Evolutionary conservation across 2,888 invertebrate genomes (phyloP).

Genomic region (Acanthosepion pharaonis): DNA sequence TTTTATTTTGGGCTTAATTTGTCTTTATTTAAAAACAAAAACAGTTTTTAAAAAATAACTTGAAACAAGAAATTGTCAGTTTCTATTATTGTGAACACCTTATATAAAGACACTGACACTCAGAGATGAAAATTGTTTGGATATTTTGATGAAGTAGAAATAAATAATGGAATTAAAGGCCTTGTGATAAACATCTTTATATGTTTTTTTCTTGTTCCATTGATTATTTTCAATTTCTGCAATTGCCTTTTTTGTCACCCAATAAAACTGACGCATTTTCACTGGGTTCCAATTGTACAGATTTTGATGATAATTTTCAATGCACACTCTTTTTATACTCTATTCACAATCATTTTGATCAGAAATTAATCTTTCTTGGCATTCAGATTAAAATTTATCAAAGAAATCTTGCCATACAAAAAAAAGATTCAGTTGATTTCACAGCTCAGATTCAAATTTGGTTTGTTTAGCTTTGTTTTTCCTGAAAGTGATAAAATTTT

Average conservation of each 20-base stretch:
- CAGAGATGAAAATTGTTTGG: background rate
- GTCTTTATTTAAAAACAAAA: no score
- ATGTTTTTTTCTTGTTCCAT: background rate
- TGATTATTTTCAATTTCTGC: background rate
- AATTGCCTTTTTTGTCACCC: background rate
- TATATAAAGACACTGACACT: background rate
- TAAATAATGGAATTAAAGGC: slow-evolving; percentile 13
- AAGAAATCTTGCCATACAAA: background rate
- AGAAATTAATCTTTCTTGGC: slow-evolving; percentile 2
- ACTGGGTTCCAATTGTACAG: background rate
- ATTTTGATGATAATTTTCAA: background rate
- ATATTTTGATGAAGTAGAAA: background rate
- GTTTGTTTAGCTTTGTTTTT: background rate
- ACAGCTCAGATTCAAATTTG: background rate
- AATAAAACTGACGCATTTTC: background rate
- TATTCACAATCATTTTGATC: background rate
- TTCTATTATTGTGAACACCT: background rate
- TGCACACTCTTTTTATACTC: background rate
- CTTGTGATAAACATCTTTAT: background rate
- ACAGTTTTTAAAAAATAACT: no score
- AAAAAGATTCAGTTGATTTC: background rate
- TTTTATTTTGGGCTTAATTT: no score
- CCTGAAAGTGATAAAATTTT: background rate
- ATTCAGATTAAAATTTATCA: slow-evolving; percentile 9
- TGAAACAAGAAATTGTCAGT: background rate